A percentile compares a stretch with the other conserved stretches of the same genome.
phyloP scores from a whole-genome alignment of 2,888 invertebrate species.

The Marasmarcha lunaedactyla region DNA sequence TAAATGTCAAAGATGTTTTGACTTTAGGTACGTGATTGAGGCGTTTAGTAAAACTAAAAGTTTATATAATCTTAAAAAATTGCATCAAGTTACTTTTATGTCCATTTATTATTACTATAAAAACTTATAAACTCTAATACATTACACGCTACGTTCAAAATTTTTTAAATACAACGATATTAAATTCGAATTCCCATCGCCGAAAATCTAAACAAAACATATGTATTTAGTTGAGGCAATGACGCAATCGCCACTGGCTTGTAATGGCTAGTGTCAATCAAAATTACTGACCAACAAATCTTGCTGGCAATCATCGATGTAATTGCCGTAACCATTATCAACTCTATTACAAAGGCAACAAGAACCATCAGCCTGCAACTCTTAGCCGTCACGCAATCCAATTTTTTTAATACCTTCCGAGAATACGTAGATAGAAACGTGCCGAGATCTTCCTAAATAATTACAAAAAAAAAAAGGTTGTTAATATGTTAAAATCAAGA shows the following conservation, averaged over 20 bases:
- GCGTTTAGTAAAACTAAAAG: no score
- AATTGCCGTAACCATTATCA: slow-evolving; percentile 25
- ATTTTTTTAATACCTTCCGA: slow-evolving; percentile 37
- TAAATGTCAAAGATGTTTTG: no score
- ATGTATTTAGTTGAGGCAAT: slow-evolving; percentile 21
- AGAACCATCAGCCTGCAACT: slow-evolving; percentile 14
- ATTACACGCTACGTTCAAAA: no score
- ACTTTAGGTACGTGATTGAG: no score
- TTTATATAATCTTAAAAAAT: no score
- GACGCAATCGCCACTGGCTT: slow-evolving; percentile 59
- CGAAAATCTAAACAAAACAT: background rate
- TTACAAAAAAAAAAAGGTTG: slow-evolving; percentile 16
- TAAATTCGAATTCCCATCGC: no score
- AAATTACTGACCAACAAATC: slow-evolving; percentile 61
- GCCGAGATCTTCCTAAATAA: slow-evolving; percentile 35
- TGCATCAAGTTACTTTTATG: no score
- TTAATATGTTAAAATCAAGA: background rate
- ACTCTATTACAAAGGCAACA: slow-evolving; percentile 24
- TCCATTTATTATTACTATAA: no score
- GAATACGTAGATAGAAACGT: slow-evolving; percentile 45
- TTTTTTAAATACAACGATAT: no score
- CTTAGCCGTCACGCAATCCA: background rate
- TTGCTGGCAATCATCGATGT: slow-evolving; percentile 31
- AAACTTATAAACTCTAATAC: no score
- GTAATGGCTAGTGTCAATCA: slow-evolving; percentile 69